Conservation (phyloP, 2,113 vertebrate species). For the Channa argus region DNA sequence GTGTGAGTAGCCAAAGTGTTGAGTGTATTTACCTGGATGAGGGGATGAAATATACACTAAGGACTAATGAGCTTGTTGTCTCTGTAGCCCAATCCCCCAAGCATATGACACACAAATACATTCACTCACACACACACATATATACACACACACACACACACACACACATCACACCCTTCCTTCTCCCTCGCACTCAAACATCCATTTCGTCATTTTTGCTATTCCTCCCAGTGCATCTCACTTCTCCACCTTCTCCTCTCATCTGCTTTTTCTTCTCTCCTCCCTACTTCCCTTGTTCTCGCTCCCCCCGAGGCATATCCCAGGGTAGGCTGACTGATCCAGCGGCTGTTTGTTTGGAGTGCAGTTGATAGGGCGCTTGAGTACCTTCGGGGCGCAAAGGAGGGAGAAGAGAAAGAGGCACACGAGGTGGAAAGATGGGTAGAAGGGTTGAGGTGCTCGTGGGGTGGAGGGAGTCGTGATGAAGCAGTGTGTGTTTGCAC, state of each 20-base stretch:
- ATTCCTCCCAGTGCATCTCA: slow-evolving; percentile 36
- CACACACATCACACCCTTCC: background rate
- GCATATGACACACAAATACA: slow-evolving; percentile 31
- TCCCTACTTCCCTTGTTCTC: slow-evolving; percentile 16
- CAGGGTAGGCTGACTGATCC: slow-evolving; percentile 65
- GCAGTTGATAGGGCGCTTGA: slow-evolving; percentile 61
- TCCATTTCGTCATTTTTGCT: slow-evolving; percentile 42
- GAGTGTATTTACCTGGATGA: slow-evolving; percentile 59
- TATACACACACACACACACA: background rate
- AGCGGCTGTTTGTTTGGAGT: slow-evolving; percentile 77
- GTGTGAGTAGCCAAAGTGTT: slow-evolving; percentile 1
- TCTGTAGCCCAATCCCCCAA: slow-evolving; percentile 54
- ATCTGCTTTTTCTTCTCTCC: slow-evolving; percentile 4
- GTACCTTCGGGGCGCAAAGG: slow-evolving; percentile 60
- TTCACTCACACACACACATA: slow-evolving; percentile 8
- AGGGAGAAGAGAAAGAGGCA: slow-evolving; percentile 6
- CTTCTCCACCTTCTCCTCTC: slow-evolving; percentile 35
- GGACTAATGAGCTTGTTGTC: slow-evolving; percentile 72
- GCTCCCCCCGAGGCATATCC: slow-evolving; percentile 66
- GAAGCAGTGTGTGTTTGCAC: background rate
- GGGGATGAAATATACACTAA: slow-evolving; percentile 49
- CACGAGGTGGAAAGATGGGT: slow-evolving; percentile 13
- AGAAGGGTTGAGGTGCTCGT: background rate
- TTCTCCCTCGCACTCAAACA: slow-evolving; percentile 25
- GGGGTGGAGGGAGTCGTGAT: background rate